Evolutionary conservation across 2,113 vertebrate species (phyloP), one percentile per base, ranked within the genome.

Genomic region (Gasterosteus nipponicus): DNA sequence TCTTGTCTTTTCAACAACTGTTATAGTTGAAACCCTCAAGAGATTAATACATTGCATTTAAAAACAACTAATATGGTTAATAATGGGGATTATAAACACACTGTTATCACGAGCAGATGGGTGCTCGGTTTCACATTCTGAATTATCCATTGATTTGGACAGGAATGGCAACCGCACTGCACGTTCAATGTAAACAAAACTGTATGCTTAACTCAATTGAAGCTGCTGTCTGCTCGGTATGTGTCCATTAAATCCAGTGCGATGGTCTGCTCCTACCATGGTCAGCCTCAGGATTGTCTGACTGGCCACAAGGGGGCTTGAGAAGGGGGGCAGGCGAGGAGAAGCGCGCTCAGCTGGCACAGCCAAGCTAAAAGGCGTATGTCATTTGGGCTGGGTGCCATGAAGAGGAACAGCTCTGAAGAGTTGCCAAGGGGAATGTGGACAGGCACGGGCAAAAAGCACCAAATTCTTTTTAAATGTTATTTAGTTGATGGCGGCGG

Each of bases 401-500:
- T 92, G 67, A 85, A 81, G 84, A 85, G 91, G 87, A 91, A 80
- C 80, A 61, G 57, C 69, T 88, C 87, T 89, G 91, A 86, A 83
- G 82, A 41, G 46, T 26, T 26, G 22, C 22, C 22, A 26, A 26
- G 22, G 22, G 22, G 22, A 26, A 26, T 26, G 22, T 26, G 22
- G 22, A 26, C 22, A 82, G 67, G 70, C 80, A 73, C 46, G 78
- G 83, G 79, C 83, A 89, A 89, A 91, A 89, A 89, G 83, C 84
- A 91, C 78, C 83, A 86, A 92, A 92, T 89, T 89, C 84, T 90
- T 90, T 93, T 88, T 89, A 91, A 91, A 93, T 90, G 91, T 90
- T 92, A 92, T 93, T 93, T 86, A 87, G 87, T 85, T 84, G 88
- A 93, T 92, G 83, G 89, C 80, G 81, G 90, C 54, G 72, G 77